Evolutionary conservation across 2,888 invertebrate species (phyloP).

Genomic region (Drosophila demipolita): DNA sequence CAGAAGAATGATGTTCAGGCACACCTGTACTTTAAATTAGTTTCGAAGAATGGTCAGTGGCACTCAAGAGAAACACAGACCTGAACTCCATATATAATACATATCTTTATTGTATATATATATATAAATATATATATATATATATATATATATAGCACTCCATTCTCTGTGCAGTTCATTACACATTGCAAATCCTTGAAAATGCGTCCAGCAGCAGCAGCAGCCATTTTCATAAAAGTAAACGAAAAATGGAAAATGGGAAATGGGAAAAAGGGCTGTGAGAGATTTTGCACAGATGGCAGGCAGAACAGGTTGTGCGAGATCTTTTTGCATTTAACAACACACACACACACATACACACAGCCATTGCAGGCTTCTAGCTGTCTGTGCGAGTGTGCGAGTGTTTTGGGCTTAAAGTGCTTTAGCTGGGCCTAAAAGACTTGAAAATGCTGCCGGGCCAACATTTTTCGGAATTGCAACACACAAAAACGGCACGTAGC

Average conservation of each 20-base stretch:
- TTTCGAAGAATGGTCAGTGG: slow-evolving; percentile 54
- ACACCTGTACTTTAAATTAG: slow-evolving; percentile 73
- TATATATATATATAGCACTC: slow-evolving; percentile 8
- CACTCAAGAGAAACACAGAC: slow-evolving; percentile 4
- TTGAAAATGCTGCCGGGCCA: slow-evolving; percentile 43
- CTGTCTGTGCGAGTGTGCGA: slow-evolving; percentile 11
- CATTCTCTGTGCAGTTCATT: slow-evolving; percentile 59
- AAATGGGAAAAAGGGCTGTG: slow-evolving; percentile 41
- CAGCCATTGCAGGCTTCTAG: slow-evolving; percentile 14
- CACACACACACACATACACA: slow-evolving; percentile 16
- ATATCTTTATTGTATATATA: not conserved
- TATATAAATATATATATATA: not conserved
- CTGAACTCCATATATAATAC: not conserved
- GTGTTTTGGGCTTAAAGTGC: slow-evolving; percentile 55
- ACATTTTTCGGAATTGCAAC: slow-evolving; percentile 60
- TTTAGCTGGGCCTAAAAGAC: slow-evolving; percentile 58
- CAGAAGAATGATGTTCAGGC: slow-evolving; percentile 6
- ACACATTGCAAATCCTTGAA: slow-evolving; percentile 72
- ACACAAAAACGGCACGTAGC: slow-evolving; percentile 69
- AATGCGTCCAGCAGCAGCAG: slow-evolving; percentile 32
- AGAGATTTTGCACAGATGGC: slow-evolving; percentile 46
- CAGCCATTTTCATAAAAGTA: slow-evolving; percentile 73
- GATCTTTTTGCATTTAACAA: slow-evolving; percentile 67
- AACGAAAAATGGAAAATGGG: slow-evolving; percentile 52
- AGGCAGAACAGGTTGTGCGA: slow-evolving; percentile 30